A percentile compares a stretch with the other conserved stretches of the same genome.
Evolutionary conservation across 2,113 vertebrate genomes (phyloP).

Genomic region (Paratilapia polleni): DNA sequence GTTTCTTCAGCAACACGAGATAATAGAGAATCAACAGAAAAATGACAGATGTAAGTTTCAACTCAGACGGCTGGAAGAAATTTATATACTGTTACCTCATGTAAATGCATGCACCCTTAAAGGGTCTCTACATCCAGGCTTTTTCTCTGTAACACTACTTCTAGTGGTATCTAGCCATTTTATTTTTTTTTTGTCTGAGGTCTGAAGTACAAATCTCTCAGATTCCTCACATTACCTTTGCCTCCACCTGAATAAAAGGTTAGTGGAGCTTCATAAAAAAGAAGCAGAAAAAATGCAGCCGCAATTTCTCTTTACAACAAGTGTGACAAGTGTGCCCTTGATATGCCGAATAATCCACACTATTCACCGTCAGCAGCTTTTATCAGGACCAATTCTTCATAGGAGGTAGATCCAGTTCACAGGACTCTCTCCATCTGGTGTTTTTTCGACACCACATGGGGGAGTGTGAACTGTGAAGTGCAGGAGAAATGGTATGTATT

Average conservation of each 20-base stretch:
- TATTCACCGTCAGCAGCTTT: neutral
- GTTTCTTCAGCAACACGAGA: neutral
- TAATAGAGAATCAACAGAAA: neutral
- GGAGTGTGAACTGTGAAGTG: neutral
- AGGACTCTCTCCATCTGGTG: neutral
- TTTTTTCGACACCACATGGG: neutral
- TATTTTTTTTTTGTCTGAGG: neutral
- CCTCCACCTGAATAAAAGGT: neutral
- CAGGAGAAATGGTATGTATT: neutral
- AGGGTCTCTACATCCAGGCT: neutral
- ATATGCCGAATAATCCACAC: neutral
- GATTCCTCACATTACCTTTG: neutral
- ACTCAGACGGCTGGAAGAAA: too few relatives aligned
- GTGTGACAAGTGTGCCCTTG: neutral
- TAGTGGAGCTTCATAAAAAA: neutral
- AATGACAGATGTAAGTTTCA: neutral
- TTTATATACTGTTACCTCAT: neutral
- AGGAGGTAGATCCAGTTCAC: neutral
- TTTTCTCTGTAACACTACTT: rapidly evolving
- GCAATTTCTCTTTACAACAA: neutral
- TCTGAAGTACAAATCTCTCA: neutral
- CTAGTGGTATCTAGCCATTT: neutral
- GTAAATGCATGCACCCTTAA: neutral
- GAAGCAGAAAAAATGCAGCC: neutral
- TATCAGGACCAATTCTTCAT: neutral